Evolutionary conservation across 2,888 invertebrate genomes (phyloP), one percentile per base, ranked within the genome.

Genomic region (Leptura quadrifasciata): DNA sequence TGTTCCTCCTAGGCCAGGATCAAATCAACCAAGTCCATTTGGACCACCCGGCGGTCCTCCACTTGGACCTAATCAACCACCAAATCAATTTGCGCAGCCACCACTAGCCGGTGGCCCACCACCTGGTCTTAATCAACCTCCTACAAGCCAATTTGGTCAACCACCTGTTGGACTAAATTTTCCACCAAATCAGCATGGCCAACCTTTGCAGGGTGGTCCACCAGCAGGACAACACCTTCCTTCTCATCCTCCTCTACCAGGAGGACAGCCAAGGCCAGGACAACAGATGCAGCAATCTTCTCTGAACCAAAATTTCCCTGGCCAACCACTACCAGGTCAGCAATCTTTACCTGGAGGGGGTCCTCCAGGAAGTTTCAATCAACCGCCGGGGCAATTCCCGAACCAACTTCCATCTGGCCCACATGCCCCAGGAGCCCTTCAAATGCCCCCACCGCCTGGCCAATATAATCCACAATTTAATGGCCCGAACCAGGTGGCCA

Each of bases 401-500:
- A 71, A 72, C 47, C 70, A 76, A 35, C 71, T 54, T 71, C 57
- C 68, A 20, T 71, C 80, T 17, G 80, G 78, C 9, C 79, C 78
- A 27, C 70, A 72, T 63, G 57, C 20, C 8, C 70, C 74, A 58
- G 67, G 65, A 18, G 69, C 27, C 15, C 60, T 69, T 15, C 76
- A 74, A 61, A 77, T 76, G 77, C 79, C 78, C 24, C 39, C 79
- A 52, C 55, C 70, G 70, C 77, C 80, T 67, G 76, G 74, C 70
- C 76, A 76, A 61, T 47, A 71, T 73, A 57, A 80, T 76, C 74
- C 87, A 84, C 72, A 68, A 58, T 80, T 74, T 57, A 70, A 76
- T 61, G 79, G 80, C 60, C 78, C 83, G 54, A 80, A 80, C 81
- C 89, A 88, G 74, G 85, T 88, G 47, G 61, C 86, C 8, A 87